Percentiles rank a stretch among this genome's conserved stretches.
Evolutionary conservation across 2,888 invertebrate species (phyloP).

Genomic region (Priocnemis perturbator): DNA sequence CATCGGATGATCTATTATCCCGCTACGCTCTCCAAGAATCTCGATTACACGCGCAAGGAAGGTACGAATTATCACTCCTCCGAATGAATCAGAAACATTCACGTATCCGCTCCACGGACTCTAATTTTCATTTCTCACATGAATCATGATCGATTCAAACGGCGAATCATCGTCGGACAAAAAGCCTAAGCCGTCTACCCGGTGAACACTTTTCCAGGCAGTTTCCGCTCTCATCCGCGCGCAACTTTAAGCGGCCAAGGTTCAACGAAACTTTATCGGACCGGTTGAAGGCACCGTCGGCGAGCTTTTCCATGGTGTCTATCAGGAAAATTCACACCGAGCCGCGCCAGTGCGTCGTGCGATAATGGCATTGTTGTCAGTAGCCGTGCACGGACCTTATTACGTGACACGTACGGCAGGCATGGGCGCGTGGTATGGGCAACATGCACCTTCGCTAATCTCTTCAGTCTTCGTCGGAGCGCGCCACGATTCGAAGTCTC

Average conservation of each 20-base stretch:
- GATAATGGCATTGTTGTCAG: constrained; percentile 69
- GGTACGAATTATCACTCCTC: not conserved
- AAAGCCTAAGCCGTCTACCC: no score
- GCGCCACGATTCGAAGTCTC: constrained; percentile 58
- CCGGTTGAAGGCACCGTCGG: constrained; percentile 49
- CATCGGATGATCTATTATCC: no score
- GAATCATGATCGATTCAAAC: constrained; percentile 40
- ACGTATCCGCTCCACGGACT: no score
- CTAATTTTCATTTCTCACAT: constrained; percentile 24
- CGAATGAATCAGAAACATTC: constrained; percentile 1
- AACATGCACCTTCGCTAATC: constrained; percentile 48
- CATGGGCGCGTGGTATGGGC: constrained; percentile 30
- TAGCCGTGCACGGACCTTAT: constrained; percentile 59
- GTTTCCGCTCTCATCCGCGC: no score
- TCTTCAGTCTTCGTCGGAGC: constrained; percentile 69
- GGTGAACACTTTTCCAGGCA: no score
- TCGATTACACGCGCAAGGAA: no score
- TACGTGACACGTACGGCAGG: constrained; percentile 62
- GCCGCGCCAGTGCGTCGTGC: constrained; percentile 64
- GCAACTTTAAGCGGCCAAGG: no score
- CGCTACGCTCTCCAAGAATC: no score
- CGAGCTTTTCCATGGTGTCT: constrained; percentile 29
- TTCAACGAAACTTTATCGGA: constrained; percentile 17
- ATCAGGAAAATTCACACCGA: constrained; percentile 55
- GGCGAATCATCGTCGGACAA: constrained; percentile 8